Conservation (phyloP, 2,797 vertebrate species). For the Acipenser transmontanus region DNA sequence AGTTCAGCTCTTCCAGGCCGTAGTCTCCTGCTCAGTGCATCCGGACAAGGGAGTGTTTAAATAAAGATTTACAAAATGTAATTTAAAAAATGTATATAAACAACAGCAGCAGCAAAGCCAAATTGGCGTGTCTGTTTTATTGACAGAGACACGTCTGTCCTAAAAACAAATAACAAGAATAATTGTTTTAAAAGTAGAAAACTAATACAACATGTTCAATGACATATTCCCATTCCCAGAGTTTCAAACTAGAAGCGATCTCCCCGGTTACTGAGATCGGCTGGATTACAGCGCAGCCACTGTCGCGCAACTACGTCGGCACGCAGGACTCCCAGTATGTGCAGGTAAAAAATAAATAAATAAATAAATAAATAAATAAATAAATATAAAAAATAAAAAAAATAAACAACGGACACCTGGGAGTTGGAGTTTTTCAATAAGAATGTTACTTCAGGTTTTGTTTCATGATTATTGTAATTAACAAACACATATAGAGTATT, state of each 20-base stretch:
- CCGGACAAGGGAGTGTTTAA: conserved; percentile 39
- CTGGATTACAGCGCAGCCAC: conserved; percentile 15
- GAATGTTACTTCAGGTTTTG: too few relatives aligned
- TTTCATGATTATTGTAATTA: too few relatives aligned
- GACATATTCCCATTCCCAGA: conserved; percentile 33
- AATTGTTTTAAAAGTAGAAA: conserved; percentile 36
- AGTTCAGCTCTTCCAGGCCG: conserved; percentile 34
- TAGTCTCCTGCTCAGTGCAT: conserved; percentile 52
- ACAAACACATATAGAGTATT: too few relatives aligned
- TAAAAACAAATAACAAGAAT: too few relatives aligned
- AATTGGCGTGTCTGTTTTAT: too few relatives aligned
- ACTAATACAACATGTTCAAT: conserved; percentile 45
- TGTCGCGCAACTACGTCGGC: conserved; percentile 13
- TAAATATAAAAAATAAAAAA: too few relatives aligned
- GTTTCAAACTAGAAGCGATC: conserved; percentile 29
- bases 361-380: too few relatives aligned
- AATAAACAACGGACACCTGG: not conserved
- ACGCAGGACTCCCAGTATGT: conserved; percentile 7
- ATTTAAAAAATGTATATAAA: too few relatives aligned
- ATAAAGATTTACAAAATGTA: conserved; percentile 29
- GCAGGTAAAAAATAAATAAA: not conserved
- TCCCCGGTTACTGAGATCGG: conserved; percentile 38
- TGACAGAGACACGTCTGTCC: too few relatives aligned
- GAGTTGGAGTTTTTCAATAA: not conserved
- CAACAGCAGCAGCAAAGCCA: too few relatives aligned